phyloP scores from a whole-genome alignment of 1,140 invertebrate species.

The Laupala kohalensis region DNA sequence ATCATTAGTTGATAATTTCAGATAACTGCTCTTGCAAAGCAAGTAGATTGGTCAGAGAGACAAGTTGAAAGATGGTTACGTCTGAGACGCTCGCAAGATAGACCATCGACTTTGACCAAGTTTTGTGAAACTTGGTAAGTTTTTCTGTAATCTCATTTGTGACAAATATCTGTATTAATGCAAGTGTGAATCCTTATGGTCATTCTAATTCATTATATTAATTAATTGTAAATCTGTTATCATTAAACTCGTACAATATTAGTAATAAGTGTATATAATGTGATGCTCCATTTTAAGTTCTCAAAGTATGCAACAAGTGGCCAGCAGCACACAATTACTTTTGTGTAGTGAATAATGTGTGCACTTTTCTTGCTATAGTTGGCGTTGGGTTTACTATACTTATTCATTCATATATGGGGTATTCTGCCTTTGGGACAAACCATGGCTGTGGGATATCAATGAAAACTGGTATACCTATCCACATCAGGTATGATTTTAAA shows the following conservation, averaged over 20 bases:
- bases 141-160: no score
- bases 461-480: conserved; percentile 73
- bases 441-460: conserved; percentile 88
- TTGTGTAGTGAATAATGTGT: background rate
- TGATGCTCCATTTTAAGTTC: no score
- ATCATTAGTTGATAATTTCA: no score
- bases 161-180: no score
- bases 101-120: conserved; percentile 77
- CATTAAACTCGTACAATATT: no score
- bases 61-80: conserved; percentile 86
- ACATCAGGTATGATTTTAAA: conserved; percentile 24
- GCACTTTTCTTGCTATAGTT: conserved; percentile 33
- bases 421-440: conserved; percentile 78
- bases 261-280: no score
- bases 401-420: conserved; percentile 73
- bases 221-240: no score
- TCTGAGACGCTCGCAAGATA: conserved; percentile 63
- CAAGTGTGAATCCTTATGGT: no score
- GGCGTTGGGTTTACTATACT: conserved; percentile 79
- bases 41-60: conserved; percentile 73
- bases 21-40: conserved; percentile 51
- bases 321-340: background rate
- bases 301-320: no score
- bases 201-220: no score
- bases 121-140: conserved; percentile 64